Percentiles rank a stretch among this genome's conserved stretches.
phyloP scores from a whole-genome alignment of 2,888 invertebrate genomes.

The Eupithecia exiguata region DNA sequence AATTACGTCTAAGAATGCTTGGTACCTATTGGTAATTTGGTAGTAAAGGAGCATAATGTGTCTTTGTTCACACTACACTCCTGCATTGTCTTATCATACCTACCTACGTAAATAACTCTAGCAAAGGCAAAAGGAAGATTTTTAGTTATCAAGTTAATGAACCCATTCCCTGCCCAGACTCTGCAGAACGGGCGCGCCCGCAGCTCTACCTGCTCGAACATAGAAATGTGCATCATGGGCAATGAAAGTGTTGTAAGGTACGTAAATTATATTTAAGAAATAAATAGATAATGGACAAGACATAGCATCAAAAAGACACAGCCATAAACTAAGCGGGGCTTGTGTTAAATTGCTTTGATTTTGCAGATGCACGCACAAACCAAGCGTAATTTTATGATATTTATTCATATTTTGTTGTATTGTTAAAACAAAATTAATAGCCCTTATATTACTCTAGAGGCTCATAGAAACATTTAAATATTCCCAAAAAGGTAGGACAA shows the following conservation, averaged over 20 bases:
- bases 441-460: too few relatives aligned
- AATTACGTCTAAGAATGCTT: slow-evolving; percentile 2
- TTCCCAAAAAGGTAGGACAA: slow-evolving; percentile 20
- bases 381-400: too few relatives aligned
- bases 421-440: too few relatives aligned
- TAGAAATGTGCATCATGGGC: neutral
- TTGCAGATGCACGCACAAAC: neutral
- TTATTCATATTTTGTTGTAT: too few relatives aligned
- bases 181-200: neutral
- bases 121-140: neutral
- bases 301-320: neutral
- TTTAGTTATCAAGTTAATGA: neutral
- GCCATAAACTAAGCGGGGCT: neutral
- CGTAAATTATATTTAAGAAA: neutral
- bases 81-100: slow-evolving; percentile 5
- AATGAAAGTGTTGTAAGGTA: neutral
- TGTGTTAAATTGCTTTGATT: neutral
- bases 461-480: neutral
- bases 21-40: neutral
- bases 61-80: slow-evolving; percentile 4
- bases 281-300: neutral
- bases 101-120: neutral
- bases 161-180: neutral
- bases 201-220: neutral
- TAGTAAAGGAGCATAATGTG: neutral